Base-by-base conservation (phyloP, 2,888 invertebrate genomes). In the Volucella bombylans region DNA sequence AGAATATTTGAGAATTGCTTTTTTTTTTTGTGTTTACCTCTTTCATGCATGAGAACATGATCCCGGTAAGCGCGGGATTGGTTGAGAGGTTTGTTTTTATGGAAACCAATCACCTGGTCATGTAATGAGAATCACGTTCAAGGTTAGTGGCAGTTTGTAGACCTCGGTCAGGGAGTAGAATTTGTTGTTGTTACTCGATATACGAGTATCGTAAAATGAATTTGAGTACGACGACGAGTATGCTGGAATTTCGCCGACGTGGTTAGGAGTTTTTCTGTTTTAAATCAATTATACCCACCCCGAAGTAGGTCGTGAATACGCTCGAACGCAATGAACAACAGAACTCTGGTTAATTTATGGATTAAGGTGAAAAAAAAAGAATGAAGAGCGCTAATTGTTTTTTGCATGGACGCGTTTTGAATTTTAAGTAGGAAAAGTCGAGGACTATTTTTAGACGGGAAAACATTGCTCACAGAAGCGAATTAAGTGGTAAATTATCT, bases 71-170 rank as follows among this genome's bases (percentile, higher is more conserved):
- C 12, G 6, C 6, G 31, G 45, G 23, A 31, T 69, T 55, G 10
- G 14, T 54, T 52, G 10, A 12, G 10, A 12, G 10, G 10, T 43
- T 12, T 43, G 10, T 43, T 43, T 15, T 4, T 47, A 41, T 39
- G 12, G 4, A 52, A 43, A 12, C 64, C 10, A 71, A 57, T 64
- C 64, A 71, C 64, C 41, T 71, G 57, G 18, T 65, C 64, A 43
- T 78, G 78, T 43, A 71, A 78, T 71, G 69, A 78, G 50, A 78
- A 64, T 78, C 78, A 78, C 78, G 78, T 71, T 78, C 78, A 78
- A 78, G 78, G 69, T 71, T 71, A 64, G 50, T 71, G 71, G 4
- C 11, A 11, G 11, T 43, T 45, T 39, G 43, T 57, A 38, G 62
- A 68, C 15, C 64, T 52, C 49, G 55, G 62, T 69, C 69, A 59